Percentiles rank a stretch among this genome's conserved stretches.
These are phyloP conservation scores for Torymus texanus DNA, from an alignment of 2,888 invertebrate species.

Conservation along the genomic window DNA sequence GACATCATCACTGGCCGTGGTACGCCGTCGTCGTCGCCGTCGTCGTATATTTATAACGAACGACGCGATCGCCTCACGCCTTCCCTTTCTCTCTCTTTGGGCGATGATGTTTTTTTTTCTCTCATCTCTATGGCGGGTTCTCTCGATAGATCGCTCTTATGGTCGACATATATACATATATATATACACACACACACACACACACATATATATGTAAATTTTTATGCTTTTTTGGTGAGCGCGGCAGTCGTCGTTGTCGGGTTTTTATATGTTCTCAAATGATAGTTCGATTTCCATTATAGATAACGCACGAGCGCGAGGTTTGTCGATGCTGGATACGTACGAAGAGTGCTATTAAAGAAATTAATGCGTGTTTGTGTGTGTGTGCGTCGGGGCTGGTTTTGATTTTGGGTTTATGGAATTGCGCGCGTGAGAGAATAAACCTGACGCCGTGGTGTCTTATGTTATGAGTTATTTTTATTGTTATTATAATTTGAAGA, in stretches of 20 bases:
- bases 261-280: constrained; percentile 3
- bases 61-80: no score
- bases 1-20: constrained; percentile 16
- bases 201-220: constrained; percentile 25
- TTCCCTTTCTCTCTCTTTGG: no score
- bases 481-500: no score
- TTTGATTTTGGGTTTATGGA: no score
- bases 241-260: neutral
- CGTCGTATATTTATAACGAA: no score
- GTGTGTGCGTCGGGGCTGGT: no score
- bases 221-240: constrained; percentile 3
- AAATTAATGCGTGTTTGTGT: neutral
- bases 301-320: constrained; percentile 14
- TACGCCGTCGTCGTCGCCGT: neutral
- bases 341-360: constrained; percentile 8
- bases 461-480: no score
- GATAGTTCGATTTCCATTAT: constrained; percentile 39
- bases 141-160: constrained; percentile 16
- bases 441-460: no score
- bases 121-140: neutral
- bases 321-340: neutral
- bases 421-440: no score
- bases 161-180: neutral
- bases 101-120: no score
- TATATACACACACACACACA: neutral